Evolutionary conservation across 2,888 invertebrate species (phyloP).

Genomic region (Cancer borealis): DNA sequence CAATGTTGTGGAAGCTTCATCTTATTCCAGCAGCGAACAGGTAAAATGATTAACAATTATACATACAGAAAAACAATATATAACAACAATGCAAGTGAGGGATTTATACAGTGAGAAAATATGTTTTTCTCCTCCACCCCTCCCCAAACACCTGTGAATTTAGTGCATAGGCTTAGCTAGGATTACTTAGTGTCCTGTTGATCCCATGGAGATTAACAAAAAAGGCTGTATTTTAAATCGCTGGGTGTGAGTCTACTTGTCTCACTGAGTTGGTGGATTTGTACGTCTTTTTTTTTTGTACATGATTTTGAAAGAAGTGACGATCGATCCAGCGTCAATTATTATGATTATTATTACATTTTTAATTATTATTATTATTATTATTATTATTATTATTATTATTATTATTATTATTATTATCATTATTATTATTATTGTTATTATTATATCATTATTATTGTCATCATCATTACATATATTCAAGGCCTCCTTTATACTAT

Average conservation of each 20-base stretch:
- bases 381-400: conserved; percentile 22
- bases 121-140: background rate
- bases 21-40: conserved; percentile 21
- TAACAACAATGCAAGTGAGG: conserved; percentile 6
- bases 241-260: conserved; percentile 42
- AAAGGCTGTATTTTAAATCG: conserved; percentile 23
- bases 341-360: background rate
- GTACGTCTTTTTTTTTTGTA: background rate
- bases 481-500: background rate
- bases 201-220: background rate
- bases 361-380: background rate
- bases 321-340: background rate
- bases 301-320: background rate
- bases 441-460: background rate
- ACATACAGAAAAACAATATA: background rate
- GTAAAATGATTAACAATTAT: background rate
- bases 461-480: background rate
- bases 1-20: conserved; percentile 67
- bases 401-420: conserved; percentile 18
- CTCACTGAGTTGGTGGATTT: conserved; percentile 28
- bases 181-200: conserved; percentile 54
- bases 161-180: conserved; percentile 53
- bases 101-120: background rate
- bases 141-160: conserved; percentile 4
- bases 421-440: background rate